phyloP scores from a whole-genome alignment of 2,113 vertebrate genomes.

The Scomber scombrus region DNA sequence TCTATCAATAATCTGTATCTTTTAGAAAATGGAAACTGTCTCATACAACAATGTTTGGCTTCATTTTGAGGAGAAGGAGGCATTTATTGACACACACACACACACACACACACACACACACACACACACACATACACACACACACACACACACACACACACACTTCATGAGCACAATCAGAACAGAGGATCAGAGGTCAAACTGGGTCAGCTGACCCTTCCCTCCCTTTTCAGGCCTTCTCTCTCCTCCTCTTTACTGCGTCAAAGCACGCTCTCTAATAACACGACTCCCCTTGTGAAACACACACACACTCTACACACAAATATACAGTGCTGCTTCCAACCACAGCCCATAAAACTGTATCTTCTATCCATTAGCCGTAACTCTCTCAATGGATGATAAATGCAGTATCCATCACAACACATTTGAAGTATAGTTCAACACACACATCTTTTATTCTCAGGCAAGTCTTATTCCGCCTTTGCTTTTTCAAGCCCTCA shows the following conservation, averaged over 20 bases:
- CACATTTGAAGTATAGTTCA: conserved; percentile 67
- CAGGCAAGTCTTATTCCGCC: conserved; percentile 64
- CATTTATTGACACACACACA: conserved; percentile 28
- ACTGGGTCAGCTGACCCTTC: conserved; percentile 73
- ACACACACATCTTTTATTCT: conserved; percentile 71
- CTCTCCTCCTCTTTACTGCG: conserved; percentile 73
- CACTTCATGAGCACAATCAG: conserved; percentile 70
- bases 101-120: conserved; percentile 16
- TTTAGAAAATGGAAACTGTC: conserved; percentile 59
- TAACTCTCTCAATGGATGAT: conserved; percentile 70
- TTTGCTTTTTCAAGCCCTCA: conserved; percentile 63
- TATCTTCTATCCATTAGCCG: conserved; percentile 71
- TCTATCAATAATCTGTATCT: conserved; percentile 51
- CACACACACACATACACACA: no score
- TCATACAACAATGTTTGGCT: conserved; percentile 62
- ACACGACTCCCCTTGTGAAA: conserved; percentile 70
- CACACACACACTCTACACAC: conserved; percentile 42
- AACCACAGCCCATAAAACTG: conserved; percentile 64
- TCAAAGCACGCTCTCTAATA: conserved; percentile 68
- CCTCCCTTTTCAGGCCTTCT: conserved; percentile 75
- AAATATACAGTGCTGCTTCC: conserved; percentile 57
- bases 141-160: conserved; percentile 23
- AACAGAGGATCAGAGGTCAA: conserved; percentile 83
- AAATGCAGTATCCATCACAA: conserved; percentile 64
- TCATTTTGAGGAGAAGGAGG: conserved; percentile 50